Percentiles rank a stretch among this genome's conserved stretches.
Evolutionary conservation across 2,113 vertebrate species (phyloP).

Genomic region (Thunnus thynnus): DNA sequence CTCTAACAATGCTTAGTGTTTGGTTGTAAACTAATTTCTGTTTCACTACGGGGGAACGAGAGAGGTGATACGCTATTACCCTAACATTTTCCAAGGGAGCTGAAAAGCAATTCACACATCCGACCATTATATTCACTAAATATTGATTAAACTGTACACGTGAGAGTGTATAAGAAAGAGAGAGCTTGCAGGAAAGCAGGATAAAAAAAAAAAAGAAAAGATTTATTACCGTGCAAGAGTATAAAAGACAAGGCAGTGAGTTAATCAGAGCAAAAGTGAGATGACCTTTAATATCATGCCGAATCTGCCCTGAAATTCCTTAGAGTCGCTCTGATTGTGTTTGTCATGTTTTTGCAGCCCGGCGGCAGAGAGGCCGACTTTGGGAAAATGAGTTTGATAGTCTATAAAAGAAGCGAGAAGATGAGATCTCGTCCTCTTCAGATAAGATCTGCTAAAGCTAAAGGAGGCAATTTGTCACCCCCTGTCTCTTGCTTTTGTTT

Average conservation of each 20-base stretch:
- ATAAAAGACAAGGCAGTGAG: conserved; percentile 37
- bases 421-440: conserved; percentile 49
- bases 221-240: conserved; percentile 34
- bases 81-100: background rate
- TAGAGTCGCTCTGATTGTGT: conserved; percentile 42
- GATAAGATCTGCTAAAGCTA: conserved; percentile 49
- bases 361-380: conserved; percentile 15
- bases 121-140: conserved; percentile 10
- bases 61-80: conserved; percentile 15
- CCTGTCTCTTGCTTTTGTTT: conserved; percentile 35
- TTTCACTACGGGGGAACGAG: conserved; percentile 24
- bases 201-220: conserved; percentile 3
- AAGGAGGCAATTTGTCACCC: conserved; percentile 53
- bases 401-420: conserved; percentile 53
- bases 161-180: background rate
- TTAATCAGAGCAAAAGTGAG: conserved; percentile 62
- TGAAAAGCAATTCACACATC: background rate
- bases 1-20: conserved; percentile 24
- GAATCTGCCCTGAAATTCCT: conserved; percentile 29
- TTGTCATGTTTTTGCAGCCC: conserved; percentile 58
- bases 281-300: conserved; percentile 71
- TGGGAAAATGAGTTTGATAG: conserved; percentile 50
- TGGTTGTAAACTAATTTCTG: conserved; percentile 43
- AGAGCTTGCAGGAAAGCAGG: conserved; percentile 2
- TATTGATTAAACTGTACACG: conserved; percentile 32